Base-by-base conservation (phyloP, 2,888 invertebrate species). In the Linnaemya vulpina region DNA sequence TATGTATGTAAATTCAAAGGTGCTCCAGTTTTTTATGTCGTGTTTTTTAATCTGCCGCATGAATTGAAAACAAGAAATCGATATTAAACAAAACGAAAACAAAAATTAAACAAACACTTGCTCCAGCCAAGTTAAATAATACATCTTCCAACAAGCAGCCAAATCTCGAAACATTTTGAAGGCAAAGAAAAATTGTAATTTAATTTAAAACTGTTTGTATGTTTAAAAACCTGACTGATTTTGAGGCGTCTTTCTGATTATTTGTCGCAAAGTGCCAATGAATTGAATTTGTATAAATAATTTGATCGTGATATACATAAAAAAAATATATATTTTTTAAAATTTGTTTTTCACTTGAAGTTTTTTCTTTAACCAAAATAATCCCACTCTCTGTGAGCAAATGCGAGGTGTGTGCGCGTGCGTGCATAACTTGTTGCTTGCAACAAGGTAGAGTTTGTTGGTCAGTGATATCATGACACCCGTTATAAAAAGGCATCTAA, bases 381-480 rank as follows among this genome's bases (percentile, higher is more conserved):
- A 82, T 76, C 75, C 82, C 58, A 82, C 82, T 71, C 60, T 62
- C n/a, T 9, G 2, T n/a, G 10, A 1, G n/a, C 15, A 8, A 35
- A n/a, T 67, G 17, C n/a, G 17, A 53, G 30, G 17, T 25, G 35
- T 46, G 10, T 49, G 40, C 49, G 55, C 38, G 40, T 83, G 63
- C 79, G 60, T 71, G 65, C 40, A 79, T 55, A 82, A 82, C 70
- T 75, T 70, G 81, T 83, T 76, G 63, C 62, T 51, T 75, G 75
- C 58, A 78, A 71, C 79, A 71, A 83, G 62, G 80, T 77, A 76
- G 13, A 46, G 67, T 81, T 85, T 85, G 85, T 85, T 85, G 85
- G 85, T 85, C 85, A 85, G 85, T 85, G 62, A 85, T 85, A 85
- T 77, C 85, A 85, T 82, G 71, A 71, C 85, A 85, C 82, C 82